These are phyloP conservation scores for Dolomedes plantarius DNA, from an alignment of 2,888 invertebrate species.

Conservation along the genomic window DNA sequence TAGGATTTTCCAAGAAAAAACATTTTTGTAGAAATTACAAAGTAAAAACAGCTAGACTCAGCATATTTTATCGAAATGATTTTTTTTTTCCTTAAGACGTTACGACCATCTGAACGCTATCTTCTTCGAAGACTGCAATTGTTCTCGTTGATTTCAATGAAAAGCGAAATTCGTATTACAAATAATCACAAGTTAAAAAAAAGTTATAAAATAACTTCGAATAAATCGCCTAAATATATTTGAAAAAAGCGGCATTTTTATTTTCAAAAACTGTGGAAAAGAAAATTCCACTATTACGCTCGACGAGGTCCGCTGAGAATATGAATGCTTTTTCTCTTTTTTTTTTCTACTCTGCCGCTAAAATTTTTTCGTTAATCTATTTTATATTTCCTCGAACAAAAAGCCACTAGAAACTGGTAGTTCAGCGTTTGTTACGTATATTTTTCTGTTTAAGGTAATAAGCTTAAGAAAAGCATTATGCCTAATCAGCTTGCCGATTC, in stretches of 20 bases:
- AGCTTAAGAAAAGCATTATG: slow-evolving; percentile 48
- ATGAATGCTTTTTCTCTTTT: slow-evolving; percentile 25
- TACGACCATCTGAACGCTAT: no score
- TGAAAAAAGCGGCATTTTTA: slow-evolving; percentile 1
- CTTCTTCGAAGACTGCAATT: background rate
- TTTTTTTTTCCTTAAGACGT: no score
- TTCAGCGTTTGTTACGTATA: slow-evolving; percentile 12
- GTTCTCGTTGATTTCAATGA: background rate
- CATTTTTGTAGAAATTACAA: no score
- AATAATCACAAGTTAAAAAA: background rate
- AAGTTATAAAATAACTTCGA: background rate
- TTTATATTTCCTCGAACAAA: slow-evolving; percentile 32
- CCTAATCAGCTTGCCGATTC: slow-evolving; percentile 38
- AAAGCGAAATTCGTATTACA: background rate
- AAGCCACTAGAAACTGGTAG: background rate
- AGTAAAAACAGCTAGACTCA: no score
- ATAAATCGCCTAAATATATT: slow-evolving; percentile 7
- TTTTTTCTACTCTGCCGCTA: slow-evolving; percentile 37
- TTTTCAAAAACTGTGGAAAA: slow-evolving; percentile 31
- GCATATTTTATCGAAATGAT: no score
- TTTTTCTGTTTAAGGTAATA: slow-evolving; percentile 55
- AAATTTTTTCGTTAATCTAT: slow-evolving; percentile 62
- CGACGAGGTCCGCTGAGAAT: slow-evolving; percentile 44
- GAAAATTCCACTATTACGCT: slow-evolving; percentile 43
- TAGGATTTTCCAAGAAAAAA: no score